Percentiles rank a stretch among this genome's conserved stretches.
These are phyloP conservation scores for Astur gentilis DNA, from an alignment of 2,113 vertebrate species.

Conservation along the genomic window DNA sequence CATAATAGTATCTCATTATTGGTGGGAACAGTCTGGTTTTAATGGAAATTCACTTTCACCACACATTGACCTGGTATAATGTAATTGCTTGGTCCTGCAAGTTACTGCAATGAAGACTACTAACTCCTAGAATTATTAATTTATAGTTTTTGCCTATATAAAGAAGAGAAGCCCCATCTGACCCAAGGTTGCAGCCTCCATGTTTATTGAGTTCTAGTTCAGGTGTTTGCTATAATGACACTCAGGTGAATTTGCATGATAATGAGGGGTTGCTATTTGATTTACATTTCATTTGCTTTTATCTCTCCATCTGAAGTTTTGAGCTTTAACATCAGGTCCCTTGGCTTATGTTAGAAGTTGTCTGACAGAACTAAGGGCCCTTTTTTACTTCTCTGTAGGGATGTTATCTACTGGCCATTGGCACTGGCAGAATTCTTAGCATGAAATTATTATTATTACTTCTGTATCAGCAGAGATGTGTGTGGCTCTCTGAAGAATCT, in stretches of 20 bases:
- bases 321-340: neutral
- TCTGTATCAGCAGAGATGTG: constrained; percentile 53
- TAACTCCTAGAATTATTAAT: neutral
- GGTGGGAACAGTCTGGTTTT: constrained; percentile 6
- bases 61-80: neutral
- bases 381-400: neutral
- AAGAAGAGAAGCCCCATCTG: neutral
- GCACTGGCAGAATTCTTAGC: constrained; percentile 38
- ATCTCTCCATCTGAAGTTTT: neutral
- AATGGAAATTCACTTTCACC: neutral
- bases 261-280: neutral
- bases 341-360: neutral
- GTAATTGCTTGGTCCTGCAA: neutral
- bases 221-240: neutral
- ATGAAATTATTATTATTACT: constrained; percentile 53
- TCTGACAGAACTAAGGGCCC: neutral
- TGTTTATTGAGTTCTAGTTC: neutral
- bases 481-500: constrained; percentile 43
- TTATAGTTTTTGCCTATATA: neutral
- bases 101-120: neutral
- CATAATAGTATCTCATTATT: neutral
- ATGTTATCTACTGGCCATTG: neutral
- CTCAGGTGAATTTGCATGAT: neutral
- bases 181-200: neutral
- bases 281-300: neutral